A percentile compares a stretch with the other conserved stretches of the same genome.
These are phyloP conservation scores for Myotis findleyi DNA, from an alignment of 2,797 vertebrate genomes.

Conservation along the genomic window DNA sequence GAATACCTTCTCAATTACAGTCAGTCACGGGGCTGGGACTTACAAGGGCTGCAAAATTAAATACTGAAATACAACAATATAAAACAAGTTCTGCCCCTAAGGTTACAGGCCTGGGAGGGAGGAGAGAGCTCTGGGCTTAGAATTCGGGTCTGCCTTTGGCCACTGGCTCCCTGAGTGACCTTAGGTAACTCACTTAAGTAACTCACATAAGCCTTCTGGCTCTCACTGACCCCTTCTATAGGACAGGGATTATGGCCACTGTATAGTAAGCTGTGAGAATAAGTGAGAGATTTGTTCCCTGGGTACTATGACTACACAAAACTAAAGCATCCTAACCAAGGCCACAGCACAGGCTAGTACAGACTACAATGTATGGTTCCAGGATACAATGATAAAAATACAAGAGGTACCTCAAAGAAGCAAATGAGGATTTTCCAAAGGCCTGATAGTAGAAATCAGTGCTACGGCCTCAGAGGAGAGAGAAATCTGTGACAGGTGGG, in stretches of 20 bases:
- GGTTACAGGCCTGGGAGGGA: neutral
- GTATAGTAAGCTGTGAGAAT: neutral
- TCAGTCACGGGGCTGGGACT: neutral
- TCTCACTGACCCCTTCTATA: neutral
- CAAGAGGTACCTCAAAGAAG: neutral
- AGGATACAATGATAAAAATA: neutral
- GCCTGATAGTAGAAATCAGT: neutral
- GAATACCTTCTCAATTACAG: neutral
- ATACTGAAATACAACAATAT: slow-evolving; percentile 4
- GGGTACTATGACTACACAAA: neutral
- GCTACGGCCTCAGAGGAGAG: neutral
- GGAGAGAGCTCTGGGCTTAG: neutral
- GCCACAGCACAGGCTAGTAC: neutral
- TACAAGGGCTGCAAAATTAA: neutral
- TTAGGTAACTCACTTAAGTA: neutral
- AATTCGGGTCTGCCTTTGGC: neutral
- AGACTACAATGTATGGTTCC: neutral
- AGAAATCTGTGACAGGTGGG: neutral
- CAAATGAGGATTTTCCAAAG: neutral
- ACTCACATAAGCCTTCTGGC: neutral
- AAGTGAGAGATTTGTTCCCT: neutral
- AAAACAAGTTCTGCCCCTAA: neutral
- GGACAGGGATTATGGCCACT: neutral
- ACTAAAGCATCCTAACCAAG: neutral
- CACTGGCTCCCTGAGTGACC: neutral